A percentile compares a stretch with the other conserved stretches of the same genome.
These are phyloP conservation scores for Aurelia aurita complex sp. Pacific DNA, from an alignment of 30 jellyfish, hydroid and myxozoan species.

Conservation along the genomic window DNA sequence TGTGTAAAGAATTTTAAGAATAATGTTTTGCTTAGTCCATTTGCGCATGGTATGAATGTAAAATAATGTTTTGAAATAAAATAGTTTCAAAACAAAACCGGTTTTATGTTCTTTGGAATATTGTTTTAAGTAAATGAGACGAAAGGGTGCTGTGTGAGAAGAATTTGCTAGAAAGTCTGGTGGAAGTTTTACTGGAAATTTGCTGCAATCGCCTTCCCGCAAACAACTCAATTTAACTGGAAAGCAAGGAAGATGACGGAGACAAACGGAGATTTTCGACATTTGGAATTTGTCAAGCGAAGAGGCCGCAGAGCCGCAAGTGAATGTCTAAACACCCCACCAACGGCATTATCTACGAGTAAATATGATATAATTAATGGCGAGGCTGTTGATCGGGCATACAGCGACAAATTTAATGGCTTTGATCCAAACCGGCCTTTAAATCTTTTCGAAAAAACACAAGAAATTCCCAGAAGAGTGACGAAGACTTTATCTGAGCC, in stretches of 20 bases:
- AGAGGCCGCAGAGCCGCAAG: slow-evolving; percentile 68
- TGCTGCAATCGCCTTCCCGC: background rate
- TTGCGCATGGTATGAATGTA: background rate
- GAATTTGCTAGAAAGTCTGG: no score
- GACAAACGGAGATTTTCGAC: slow-evolving; percentile 40
- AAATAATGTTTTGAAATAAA: background rate
- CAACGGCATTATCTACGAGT: slow-evolving; percentile 35
- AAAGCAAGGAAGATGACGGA: slow-evolving; percentile 28
- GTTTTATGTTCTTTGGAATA: no score
- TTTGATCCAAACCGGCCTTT: slow-evolving; percentile 53
- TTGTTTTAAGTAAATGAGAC: no score
- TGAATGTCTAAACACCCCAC: slow-evolving; percentile 32
- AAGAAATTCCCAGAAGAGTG: slow-evolving; percentile 35
- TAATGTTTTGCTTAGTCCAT: background rate
- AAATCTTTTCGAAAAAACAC: slow-evolving; percentile 34
- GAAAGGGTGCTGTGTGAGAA: no score
- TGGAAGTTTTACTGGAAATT: no score
- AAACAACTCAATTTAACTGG: no score
- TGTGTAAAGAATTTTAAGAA: slow-evolving; percentile 11
- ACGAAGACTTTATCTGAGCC: slow-evolving; percentile 54
- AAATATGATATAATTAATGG: slow-evolving; percentile 55
- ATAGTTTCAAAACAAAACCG: no score
- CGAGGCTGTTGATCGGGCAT: slow-evolving; percentile 20
- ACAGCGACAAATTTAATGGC: slow-evolving; percentile 21
- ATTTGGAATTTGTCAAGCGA: slow-evolving; percentile 52